Evolutionary conservation across 2,888 invertebrate species (phyloP).

Genomic region (Cryptocephalus primarius): DNA sequence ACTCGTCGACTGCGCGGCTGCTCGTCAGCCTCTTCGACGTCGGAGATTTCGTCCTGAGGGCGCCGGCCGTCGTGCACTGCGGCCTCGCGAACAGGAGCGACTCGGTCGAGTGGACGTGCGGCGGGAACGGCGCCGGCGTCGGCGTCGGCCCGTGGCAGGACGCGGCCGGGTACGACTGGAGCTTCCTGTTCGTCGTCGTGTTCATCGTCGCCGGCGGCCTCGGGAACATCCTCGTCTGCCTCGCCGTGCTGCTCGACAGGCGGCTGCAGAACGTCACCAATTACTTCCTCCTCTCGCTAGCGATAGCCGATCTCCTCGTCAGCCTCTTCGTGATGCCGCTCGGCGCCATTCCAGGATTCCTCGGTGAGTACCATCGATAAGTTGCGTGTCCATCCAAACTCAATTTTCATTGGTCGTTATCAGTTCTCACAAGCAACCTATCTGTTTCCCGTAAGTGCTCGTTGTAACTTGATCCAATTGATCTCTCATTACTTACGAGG

Average conservation of each 20-base stretch:
- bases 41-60: neutral
- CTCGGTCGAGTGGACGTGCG: neutral
- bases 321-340: conserved; percentile 93
- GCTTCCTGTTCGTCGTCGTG: conserved; percentile 70
- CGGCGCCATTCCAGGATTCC: conserved; percentile 85
- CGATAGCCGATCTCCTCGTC: conserved; percentile 87
- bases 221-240: conserved; percentile 86
- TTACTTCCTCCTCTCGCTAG: conserved; percentile 86
- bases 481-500: too few relatives aligned
- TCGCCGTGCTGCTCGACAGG: conserved; percentile 84
- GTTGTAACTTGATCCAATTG: too few relatives aligned
- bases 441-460: too few relatives aligned
- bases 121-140: neutral
- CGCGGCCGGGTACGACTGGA: conserved; percentile 55
- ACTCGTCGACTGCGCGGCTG: neutral
- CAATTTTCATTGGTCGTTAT: too few relatives aligned
- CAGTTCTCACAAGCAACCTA: too few relatives aligned
- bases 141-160: neutral
- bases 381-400: too few relatives aligned
- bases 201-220: conserved; percentile 82
- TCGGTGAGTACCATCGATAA: conserved; percentile 74
- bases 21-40: neutral
- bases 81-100: neutral
- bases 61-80: neutral
- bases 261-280: conserved; percentile 91